Percentiles rank a stretch among this genome's conserved stretches.
These are phyloP conservation scores for Stegodyphus mimosarum DNA, from an alignment of 1,140 invertebrate species.

Conservation along the genomic window DNA sequence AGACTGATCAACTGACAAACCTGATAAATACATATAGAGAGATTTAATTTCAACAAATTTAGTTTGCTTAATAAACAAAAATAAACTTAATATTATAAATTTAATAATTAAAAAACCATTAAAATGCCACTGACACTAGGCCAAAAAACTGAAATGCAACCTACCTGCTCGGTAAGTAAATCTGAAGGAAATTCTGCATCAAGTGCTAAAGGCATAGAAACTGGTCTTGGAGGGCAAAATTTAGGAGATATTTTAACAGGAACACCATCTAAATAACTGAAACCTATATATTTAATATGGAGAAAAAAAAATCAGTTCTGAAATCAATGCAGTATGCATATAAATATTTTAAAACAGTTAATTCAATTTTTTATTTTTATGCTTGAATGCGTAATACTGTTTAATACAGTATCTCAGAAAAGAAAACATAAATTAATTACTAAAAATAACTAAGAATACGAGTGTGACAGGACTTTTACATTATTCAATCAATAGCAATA, in stretches of 20 bases:
- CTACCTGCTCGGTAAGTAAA: conserved; percentile 58
- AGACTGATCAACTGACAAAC: too few relatives aligned
- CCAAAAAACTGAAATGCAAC: neutral
- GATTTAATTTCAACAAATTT: too few relatives aligned
- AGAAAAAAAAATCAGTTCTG: neutral
- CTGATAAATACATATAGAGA: too few relatives aligned
- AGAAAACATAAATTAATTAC: too few relatives aligned
- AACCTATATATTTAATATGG: conserved; percentile 58
- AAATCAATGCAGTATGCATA: too few relatives aligned
- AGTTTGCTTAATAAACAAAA: neutral
- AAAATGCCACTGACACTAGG: neutral
- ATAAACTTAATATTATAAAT: neutral
- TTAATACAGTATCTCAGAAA: too few relatives aligned
- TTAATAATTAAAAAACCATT: neutral
- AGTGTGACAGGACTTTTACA: too few relatives aligned
- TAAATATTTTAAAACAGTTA: too few relatives aligned
- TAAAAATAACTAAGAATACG: too few relatives aligned
- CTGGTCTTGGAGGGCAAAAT: conserved; percentile 81
- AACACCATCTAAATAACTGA: conserved; percentile 81
- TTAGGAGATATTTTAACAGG: conserved; percentile 88
- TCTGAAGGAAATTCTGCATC: conserved; percentile 72
- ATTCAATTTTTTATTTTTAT: too few relatives aligned
- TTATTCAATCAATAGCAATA: too few relatives aligned
- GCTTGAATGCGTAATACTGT: too few relatives aligned
- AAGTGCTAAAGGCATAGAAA: conserved; percentile 77